Evolutionary conservation across 2,888 invertebrate species (phyloP), one percentile per base, ranked within the genome.

Genomic region (Epinotia ramella): DNA sequence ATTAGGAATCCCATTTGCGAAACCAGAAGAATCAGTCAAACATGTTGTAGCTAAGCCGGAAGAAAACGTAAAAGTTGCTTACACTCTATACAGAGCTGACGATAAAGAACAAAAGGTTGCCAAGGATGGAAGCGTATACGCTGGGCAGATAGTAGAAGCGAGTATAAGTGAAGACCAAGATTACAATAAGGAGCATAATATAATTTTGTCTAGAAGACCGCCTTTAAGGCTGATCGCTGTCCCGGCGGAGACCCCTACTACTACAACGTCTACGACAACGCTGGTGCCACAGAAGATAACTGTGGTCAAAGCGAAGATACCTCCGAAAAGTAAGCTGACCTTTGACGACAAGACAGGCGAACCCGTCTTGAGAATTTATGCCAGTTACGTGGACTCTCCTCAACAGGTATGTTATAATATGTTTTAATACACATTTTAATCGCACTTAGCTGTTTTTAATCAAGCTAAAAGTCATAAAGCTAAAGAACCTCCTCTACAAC

Each of bases 311-410:
- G 92, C 92, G 0, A 93, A 90, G 80, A 91, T 91, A 75, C 92
- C 94, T 28, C 91, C 93, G 12, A 92, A 91, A 77, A 93, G 91
- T 79, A 94, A 92, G 80, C 80, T 94, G 68, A 91, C 89, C 1
- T 91, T 91, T 80, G 94, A 94, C 77, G 91, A 92, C 73, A 90
- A 91, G 75, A 92, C 92, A 57, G 94, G 93, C 7, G 93, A 94
- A 78, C 94, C 95, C 6, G 91, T 95, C 33, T 87, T 95, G 80
- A 92, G 95, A 80, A 95, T 96, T 84, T 96, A 95, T 79, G 95
- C 94, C 0, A 94, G 92, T 80, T 94, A 94, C 75, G 82, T 89
- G 56, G 91, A 93, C 73, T 89, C 80, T 78, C 88, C 90, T 9
- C 73, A 84, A 49, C 92, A 91, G 89, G 94, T 94, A 84, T 83